A percentile compares a stretch with the other conserved stretches of the same genome.
These are phyloP conservation scores for Dreissena polymorpha DNA, from an alignment of 1,140 invertebrate genomes.

Conservation along the genomic window DNA sequence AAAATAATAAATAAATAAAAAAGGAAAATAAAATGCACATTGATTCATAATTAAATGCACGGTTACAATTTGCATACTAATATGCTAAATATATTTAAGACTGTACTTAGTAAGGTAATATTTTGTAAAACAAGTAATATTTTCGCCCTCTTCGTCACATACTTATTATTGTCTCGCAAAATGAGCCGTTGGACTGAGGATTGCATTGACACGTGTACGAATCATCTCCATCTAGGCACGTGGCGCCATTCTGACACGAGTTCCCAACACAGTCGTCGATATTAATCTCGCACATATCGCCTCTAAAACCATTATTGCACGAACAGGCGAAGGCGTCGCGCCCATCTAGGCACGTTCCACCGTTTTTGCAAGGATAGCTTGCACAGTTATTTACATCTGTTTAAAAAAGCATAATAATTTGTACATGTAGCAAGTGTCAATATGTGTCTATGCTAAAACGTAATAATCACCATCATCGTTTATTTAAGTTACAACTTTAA, in stretches of 20 bases:
- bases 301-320: constrained; percentile 93
- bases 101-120: too few species aligned
- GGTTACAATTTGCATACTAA: too few species aligned
- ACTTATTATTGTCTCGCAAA: constrained; percentile 2
- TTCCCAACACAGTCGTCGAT: constrained; percentile 58
- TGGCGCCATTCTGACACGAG: constrained; percentile 60
- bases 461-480: neutral
- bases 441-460: neutral
- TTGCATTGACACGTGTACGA: constrained; percentile 10
- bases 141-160: too few species aligned
- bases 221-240: constrained; percentile 40
- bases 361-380: constrained; percentile 91
- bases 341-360: constrained; percentile 92
- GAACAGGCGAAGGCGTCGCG: constrained; percentile 77
- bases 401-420: neutral
- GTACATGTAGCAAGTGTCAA: neutral
- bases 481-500: neutral
- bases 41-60: too few species aligned
- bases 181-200: neutral
- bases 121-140: too few species aligned
- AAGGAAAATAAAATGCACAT: too few species aligned
- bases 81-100: too few species aligned
- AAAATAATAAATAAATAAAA: too few species aligned
- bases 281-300: constrained; percentile 90
- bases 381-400: constrained; percentile 94